Evolutionary conservation across 2,888 invertebrate species (phyloP).

Genomic region (Dioctria rufipes): DNA sequence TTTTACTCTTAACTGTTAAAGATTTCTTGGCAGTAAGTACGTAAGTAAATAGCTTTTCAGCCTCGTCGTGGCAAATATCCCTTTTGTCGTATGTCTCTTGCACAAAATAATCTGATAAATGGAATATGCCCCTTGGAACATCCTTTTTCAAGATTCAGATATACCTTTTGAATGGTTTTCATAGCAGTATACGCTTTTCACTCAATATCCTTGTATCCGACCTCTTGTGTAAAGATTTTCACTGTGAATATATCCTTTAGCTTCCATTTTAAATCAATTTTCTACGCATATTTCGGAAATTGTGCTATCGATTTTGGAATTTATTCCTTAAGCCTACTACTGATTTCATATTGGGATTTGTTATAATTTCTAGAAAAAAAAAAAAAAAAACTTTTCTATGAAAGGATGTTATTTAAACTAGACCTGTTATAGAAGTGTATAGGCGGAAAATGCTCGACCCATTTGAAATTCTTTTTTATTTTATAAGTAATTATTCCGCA

Average conservation of each 20-base stretch:
- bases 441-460: not conserved
- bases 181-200: constrained; percentile 22
- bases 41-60: not conserved
- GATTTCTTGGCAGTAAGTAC: no score
- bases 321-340: constrained; percentile 45
- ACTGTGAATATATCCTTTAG: constrained; percentile 25
- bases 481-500: not conserved
- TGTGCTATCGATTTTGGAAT: constrained; percentile 58
- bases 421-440: not conserved
- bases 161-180: constrained; percentile 41
- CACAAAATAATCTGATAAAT: constrained; percentile 48
- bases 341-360: not conserved
- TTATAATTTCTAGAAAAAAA: not conserved
- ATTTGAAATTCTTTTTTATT: not conserved
- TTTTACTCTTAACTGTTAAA: no score
- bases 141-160: constrained; percentile 41
- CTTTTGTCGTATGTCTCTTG: constrained; percentile 34
- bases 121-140: constrained; percentile 25
- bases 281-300: constrained; percentile 58
- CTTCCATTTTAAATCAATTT: constrained; percentile 50
- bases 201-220: constrained; percentile 32
- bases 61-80: constrained; percentile 4
- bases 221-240: constrained; percentile 30
- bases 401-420: no score
- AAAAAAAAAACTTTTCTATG: no score